phyloP scores from a whole-genome alignment of 2,888 invertebrate genomes.

The Polyploca ridens region DNA sequence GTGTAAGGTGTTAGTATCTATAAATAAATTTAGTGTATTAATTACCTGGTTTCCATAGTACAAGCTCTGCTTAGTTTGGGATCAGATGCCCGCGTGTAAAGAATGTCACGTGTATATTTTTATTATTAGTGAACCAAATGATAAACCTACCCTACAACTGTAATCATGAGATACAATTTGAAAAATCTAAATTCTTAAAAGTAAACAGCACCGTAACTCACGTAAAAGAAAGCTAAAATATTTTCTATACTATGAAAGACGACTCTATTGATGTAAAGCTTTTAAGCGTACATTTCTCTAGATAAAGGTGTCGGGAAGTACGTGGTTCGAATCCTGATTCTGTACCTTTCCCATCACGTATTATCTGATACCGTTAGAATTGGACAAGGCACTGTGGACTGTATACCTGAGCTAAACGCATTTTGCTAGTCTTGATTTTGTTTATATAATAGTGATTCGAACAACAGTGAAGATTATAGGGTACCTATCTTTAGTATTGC shows the following conservation, averaged over 20 bases:
- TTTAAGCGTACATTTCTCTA: constrained; percentile 42
- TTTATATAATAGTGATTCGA: background rate
- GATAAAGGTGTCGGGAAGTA: constrained; percentile 48
- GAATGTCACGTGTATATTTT: too few species aligned
- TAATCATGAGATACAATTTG: too few species aligned
- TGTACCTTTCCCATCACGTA: constrained; percentile 38
- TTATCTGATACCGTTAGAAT: constrained; percentile 16
- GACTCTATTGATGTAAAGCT: constrained; percentile 14
- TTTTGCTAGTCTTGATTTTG: background rate
- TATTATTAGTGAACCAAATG: too few species aligned
- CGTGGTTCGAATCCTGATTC: constrained; percentile 46
- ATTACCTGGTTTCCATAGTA: too few species aligned
- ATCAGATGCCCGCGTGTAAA: too few species aligned
- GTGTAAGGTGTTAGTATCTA: too few species aligned
- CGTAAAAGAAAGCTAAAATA: background rate
- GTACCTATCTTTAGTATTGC: too few species aligned
- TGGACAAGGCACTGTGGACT: constrained; percentile 9
- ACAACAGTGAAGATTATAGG: background rate
- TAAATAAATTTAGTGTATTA: too few species aligned
- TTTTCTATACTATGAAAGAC: background rate
- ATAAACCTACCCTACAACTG: too few species aligned
- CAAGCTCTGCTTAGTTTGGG: too few species aligned
- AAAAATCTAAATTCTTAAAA: background rate
- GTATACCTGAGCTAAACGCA: background rate
- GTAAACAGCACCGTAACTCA: background rate